Conservation (phyloP, 2,888 invertebrate genomes). For the Parnassius orleans region DNA sequence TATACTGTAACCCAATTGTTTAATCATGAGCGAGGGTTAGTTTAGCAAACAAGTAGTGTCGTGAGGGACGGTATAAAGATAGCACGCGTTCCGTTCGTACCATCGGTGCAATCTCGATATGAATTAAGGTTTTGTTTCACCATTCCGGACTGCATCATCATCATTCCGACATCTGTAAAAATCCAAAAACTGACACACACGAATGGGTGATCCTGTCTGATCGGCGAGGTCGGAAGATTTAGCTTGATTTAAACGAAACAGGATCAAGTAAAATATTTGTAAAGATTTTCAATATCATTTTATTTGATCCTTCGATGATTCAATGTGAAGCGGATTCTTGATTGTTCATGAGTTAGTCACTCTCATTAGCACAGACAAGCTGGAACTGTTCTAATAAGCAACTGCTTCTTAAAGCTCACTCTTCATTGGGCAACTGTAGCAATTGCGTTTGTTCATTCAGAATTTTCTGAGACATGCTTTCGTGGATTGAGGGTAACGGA, state of each 20-base stretch:
- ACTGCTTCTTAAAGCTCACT: constrained; percentile 70
- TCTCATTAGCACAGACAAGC: constrained; percentile 74
- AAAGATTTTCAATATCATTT: constrained; percentile 12
- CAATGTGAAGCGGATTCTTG: constrained; percentile 56
- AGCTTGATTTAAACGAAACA: constrained; percentile 18
- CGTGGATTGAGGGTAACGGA: constrained; percentile 66
- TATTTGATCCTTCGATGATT: constrained; percentile 63
- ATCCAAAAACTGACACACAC: constrained; percentile 82
- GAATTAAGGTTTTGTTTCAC: constrained; percentile 93
- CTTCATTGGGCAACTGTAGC: constrained; percentile 58
- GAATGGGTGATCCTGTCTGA: constrained; percentile 60
- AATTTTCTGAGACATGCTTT: constrained; percentile 80
- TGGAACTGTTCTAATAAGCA: constrained; percentile 72
- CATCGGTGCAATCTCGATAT: constrained; percentile 88
- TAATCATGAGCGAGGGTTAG: constrained; percentile 74
- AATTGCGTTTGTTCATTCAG: constrained; percentile 55
- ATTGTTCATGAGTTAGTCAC: constrained; percentile 63
- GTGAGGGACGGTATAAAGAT: constrained; percentile 71
- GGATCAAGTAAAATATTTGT: constrained; percentile 29
- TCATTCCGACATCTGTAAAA: constrained; percentile 97
- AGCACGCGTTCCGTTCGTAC: constrained; percentile 83
- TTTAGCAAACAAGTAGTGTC: constrained; percentile 73
- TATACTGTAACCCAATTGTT: constrained; percentile 65
- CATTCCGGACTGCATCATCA: constrained; percentile 98
- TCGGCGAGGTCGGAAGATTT: constrained; percentile 37